Conservation (phyloP, 2,113 vertebrate species). For the Syngnathus typhle region DNA sequence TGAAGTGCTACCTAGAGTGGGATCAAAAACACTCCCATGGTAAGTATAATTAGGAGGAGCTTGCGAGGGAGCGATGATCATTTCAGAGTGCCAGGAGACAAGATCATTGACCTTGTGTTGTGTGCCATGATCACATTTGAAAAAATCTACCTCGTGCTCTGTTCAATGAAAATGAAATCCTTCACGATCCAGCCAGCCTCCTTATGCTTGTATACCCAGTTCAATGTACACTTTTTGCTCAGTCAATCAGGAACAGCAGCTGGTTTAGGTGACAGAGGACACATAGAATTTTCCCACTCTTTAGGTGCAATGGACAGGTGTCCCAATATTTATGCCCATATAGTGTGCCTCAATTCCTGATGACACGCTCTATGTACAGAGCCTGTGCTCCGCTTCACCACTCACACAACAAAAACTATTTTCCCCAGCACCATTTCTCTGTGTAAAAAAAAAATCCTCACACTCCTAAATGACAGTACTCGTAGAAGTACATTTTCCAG, state of each 20-base stretch:
- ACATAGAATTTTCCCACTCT: too few species aligned
- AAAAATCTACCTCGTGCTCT: slow-evolving; percentile 10
- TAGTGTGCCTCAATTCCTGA: neutral
- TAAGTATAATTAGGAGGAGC: neutral
- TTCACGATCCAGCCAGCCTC: neutral
- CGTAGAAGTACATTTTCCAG: too few species aligned
- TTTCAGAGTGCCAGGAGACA: slow-evolving; percentile 43
- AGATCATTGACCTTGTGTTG: slow-evolving; percentile 60
- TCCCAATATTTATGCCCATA: neutral
- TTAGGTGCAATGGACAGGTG: too few species aligned
- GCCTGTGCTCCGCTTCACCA: neutral
- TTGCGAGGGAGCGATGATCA: slow-evolving; percentile 26
- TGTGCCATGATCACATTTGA: slow-evolving; percentile 17
- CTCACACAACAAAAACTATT: too few species aligned
- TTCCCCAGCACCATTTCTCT: too few species aligned
- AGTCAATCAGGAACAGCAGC: neutral
- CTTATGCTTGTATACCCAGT: neutral
- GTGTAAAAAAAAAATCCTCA: too few species aligned
- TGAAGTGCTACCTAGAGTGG: slow-evolving; percentile 27
- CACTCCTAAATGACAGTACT: too few species aligned
- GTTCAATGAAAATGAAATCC: neutral
- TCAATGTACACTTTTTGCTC: neutral
- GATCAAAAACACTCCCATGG: slow-evolving; percentile 42
- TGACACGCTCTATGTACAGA: neutral
- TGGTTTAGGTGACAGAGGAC: too few species aligned